Evolutionary conservation across 1,140 invertebrate genomes (phyloP).

Genomic region (Latrodectus geometricus): DNA sequence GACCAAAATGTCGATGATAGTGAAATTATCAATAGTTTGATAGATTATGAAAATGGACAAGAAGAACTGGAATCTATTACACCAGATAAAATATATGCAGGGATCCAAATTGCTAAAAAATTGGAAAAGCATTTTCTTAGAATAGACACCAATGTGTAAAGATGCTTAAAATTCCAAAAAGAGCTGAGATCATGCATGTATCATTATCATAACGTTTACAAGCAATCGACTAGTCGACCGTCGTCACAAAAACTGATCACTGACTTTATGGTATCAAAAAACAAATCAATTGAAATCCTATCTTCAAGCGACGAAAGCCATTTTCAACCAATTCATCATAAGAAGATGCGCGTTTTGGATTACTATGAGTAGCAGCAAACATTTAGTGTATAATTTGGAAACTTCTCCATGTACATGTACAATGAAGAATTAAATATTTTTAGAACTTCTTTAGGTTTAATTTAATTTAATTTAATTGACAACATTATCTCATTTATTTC

Average conservation of each 20-base stretch:
- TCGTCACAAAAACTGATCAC: conserved; percentile 26
- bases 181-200: conserved; percentile 24
- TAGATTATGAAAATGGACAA: conserved; percentile 3
- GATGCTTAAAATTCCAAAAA: conserved; percentile 33
- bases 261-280: not conserved
- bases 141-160: conserved; percentile 35
- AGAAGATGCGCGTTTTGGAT: conserved; percentile 12
- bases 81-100: conserved; percentile 17
- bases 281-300: conserved; percentile 21
- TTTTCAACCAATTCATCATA: conserved; percentile 17
- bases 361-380: conserved; percentile 5
- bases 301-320: conserved; percentile 33
- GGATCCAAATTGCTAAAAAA: not conserved
- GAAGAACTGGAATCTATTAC: conserved; percentile 25
- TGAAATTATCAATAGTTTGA: conserved; percentile 28
- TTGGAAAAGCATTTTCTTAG: conserved; percentile 21
- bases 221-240: not conserved
- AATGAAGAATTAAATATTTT: conserved; percentile 9
- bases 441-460: conserved; percentile 6
- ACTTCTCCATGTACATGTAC: not conserved
- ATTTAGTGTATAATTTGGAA: conserved; percentile 28
- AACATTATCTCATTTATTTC: conserved; percentile 6
- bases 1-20: not conserved
- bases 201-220: conserved; percentile 8
- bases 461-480: conserved; percentile 14